A percentile compares a stretch with the other conserved stretches of the same genome.
Conservation (phyloP, 2,888 invertebrate genomes). For the Hemicrepidius hirtus region DNA sequence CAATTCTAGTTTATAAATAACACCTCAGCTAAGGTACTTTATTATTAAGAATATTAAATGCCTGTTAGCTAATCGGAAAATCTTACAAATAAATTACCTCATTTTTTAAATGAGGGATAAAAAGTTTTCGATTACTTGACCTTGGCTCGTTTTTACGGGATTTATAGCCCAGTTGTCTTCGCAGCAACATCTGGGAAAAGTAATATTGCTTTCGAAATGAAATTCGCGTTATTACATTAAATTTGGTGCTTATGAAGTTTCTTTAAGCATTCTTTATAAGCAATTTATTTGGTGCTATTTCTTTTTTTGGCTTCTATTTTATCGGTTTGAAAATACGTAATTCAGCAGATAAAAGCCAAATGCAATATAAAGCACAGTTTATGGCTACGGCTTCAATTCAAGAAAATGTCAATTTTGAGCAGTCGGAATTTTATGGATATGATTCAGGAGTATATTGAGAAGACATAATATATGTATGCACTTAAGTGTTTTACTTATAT, state of each 20-base stretch:
- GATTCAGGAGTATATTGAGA: too few relatives aligned
- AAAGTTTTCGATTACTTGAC: neutral
- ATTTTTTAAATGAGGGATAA: neutral
- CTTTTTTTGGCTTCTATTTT: neutral
- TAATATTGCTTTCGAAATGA: neutral
- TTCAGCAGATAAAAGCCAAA: neutral
- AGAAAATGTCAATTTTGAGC: too few relatives aligned
- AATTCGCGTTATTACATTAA: neutral
- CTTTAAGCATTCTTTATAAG: neutral
- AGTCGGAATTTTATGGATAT: too few relatives aligned
- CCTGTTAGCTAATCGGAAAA: neutral
- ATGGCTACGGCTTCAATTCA: too few relatives aligned
- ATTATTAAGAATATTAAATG: neutral
- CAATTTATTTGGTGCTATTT: neutral
- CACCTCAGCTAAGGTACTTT: neutral
- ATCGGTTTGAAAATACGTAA: neutral
- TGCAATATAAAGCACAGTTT: too few relatives aligned
- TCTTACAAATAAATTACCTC: neutral
- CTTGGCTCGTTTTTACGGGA: slow-evolving; percentile 7
- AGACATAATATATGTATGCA: neutral
- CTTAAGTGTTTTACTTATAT: neutral
- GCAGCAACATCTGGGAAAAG: slow-evolving; percentile 6
- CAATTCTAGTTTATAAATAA: neutral
- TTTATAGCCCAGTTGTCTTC: slow-evolving; percentile 7
- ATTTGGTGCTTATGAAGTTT: slow-evolving; percentile 2